A percentile compares a stretch with the other conserved stretches of the same genome.
Evolutionary conservation across 2,888 invertebrate species (phyloP).

Genomic region (Graphium colonna): DNA sequence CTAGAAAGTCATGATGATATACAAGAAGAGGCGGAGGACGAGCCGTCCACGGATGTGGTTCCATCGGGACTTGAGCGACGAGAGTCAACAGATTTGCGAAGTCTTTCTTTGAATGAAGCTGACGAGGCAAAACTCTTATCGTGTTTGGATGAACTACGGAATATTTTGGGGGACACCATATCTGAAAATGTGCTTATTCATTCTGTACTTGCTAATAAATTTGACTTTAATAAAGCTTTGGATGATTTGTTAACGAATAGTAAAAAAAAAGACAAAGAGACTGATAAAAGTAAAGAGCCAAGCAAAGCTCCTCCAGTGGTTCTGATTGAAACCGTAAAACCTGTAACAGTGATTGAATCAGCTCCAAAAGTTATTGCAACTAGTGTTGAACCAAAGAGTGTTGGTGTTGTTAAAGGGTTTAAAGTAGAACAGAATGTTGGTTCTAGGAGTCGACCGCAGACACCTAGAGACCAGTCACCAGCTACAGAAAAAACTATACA

Average conservation of each 20-base stretch:
- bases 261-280: conserved; percentile 46
- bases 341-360: conserved; percentile 41
- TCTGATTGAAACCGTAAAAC: conserved; percentile 47
- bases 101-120: conserved; percentile 79
- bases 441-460: conserved; percentile 56
- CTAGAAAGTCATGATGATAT: conserved; percentile 88
- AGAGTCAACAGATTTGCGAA: conserved; percentile 73
- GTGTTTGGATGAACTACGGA: conserved; percentile 90
- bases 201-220: conserved; percentile 85
- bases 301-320: conserved; percentile 41
- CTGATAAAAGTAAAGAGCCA: conserved; percentile 37
- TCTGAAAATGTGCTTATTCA: conserved; percentile 86
- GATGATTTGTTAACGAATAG: conserved; percentile 84
- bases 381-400: conserved; percentile 63
- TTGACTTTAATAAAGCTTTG: conserved; percentile 85
- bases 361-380: conserved; percentile 62
- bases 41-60: conserved; percentile 40
- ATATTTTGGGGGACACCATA: conserved; percentile 87
- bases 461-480: conserved; percentile 86
- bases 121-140: conserved; percentile 89
- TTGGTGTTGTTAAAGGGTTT: conserved; percentile 79
- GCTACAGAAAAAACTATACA: conserved; percentile 79
- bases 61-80: conserved; percentile 47
- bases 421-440: conserved; percentile 59
- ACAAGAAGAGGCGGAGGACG: conserved; percentile 82